A percentile compares a stretch with the other conserved stretches of the same genome.
Evolutionary conservation across 2,797 vertebrate genomes (phyloP).

Genomic region (Holocentrus rufus): DNA sequence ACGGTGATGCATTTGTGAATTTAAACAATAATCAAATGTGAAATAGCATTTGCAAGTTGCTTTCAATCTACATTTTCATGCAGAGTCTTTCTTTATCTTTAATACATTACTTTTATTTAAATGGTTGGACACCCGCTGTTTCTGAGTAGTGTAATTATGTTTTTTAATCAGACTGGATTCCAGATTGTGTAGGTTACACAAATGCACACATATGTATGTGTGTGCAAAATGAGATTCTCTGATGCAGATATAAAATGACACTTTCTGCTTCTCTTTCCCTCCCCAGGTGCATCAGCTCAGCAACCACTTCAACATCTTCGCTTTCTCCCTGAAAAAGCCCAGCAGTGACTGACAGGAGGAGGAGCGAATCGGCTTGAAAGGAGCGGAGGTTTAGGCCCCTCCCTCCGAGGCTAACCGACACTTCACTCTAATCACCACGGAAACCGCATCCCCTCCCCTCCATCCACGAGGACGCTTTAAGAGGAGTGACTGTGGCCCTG

Average conservation of each 20-base stretch:
- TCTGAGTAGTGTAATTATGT: not conserved
- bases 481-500: constrained; percentile 60
- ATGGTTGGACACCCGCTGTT: not conserved
- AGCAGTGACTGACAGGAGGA: constrained; percentile 95
- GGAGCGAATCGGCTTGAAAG: constrained; percentile 86
- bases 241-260: not conserved
- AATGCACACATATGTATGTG: not conserved
- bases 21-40: no score
- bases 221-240: no score
- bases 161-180: not conserved
- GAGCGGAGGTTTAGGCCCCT: constrained; percentile 87
- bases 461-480: constrained; percentile 60
- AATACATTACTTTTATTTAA: not conserved
- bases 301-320: constrained; percentile 91
- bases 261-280: not conserved
- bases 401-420: constrained; percentile 80
- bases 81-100: not conserved
- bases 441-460: constrained; percentile 70
- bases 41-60: no score
- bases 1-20: not conserved
- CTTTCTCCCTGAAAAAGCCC: constrained; percentile 94
- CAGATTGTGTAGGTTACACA: not conserved
- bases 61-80: not conserved
- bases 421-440: constrained; percentile 87
- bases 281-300: constrained; percentile 93